phyloP scores from a whole-genome alignment of 1,140 invertebrate genomes.

The Cotesia chilonis region DNA sequence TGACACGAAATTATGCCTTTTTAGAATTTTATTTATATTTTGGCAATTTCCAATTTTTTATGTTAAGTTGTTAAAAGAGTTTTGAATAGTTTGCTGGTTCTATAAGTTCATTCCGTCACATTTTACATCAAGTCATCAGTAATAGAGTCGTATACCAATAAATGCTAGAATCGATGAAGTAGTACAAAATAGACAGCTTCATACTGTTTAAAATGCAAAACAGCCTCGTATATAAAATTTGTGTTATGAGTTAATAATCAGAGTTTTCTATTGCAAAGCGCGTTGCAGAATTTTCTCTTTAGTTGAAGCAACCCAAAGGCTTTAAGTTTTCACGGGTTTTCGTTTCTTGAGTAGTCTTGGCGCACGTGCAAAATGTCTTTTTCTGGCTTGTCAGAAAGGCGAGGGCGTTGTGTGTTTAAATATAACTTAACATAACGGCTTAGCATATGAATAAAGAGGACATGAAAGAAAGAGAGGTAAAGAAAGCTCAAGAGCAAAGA shows the following conservation, averaged over 20 bases:
- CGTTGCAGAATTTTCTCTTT: background rate
- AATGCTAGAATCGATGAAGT: too few relatives aligned
- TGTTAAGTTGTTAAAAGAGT: too few relatives aligned
- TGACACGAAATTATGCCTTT: too few relatives aligned
- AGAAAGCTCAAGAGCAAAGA: background rate
- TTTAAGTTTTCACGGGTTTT: constrained; percentile 19
- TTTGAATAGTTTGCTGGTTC: too few relatives aligned
- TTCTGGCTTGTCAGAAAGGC: constrained; percentile 27
- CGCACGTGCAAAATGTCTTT: constrained; percentile 25
- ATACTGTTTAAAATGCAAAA: too few relatives aligned
- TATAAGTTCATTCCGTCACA: too few relatives aligned
- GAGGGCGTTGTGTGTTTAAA: constrained; percentile 28
- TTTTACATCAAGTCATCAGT: too few relatives aligned
- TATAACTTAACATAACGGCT: constrained; percentile 8
- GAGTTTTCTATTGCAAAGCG: too few relatives aligned
- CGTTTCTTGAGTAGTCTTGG: background rate
- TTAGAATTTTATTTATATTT: too few relatives aligned
- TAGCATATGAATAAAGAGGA: background rate
- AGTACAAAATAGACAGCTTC: too few relatives aligned
- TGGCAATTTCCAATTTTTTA: too few relatives aligned
- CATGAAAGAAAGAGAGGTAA: background rate
- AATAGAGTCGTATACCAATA: too few relatives aligned
- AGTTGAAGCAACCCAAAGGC: background rate
- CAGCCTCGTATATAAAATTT: background rate
- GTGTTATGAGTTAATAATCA: background rate